Evolutionary conservation across 2,797 vertebrate species (phyloP).

Genomic region (Huso huso): DNA sequence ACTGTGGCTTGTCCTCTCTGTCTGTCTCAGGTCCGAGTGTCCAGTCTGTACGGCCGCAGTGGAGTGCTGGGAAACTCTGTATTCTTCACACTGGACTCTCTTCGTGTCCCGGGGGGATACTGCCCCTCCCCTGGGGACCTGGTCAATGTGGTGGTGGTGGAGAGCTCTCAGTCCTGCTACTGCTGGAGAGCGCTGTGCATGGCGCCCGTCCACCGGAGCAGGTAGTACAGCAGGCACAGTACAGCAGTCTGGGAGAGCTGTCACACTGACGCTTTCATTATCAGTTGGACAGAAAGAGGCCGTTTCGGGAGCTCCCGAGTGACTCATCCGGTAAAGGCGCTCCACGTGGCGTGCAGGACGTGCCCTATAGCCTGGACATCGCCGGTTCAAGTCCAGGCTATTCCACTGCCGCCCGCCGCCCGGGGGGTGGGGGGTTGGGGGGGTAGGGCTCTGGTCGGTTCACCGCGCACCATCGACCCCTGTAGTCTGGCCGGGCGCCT

Average conservation of each 20-base stretch:
- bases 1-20: not conserved
- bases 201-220: constrained; percentile 51
- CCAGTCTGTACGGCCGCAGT: constrained; percentile 60
- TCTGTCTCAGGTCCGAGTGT: constrained; percentile 65
- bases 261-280: no score
- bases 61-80: constrained; percentile 77
- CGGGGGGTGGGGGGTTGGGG: no score
- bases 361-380: no score
- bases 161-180: constrained; percentile 83
- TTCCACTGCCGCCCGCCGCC: no score
- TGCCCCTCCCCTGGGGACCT: constrained; percentile 58
- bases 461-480: no score
- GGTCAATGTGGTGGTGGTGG: constrained; percentile 80
- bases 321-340: not conserved
- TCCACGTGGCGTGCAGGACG: no score
- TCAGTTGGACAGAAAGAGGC: no score
- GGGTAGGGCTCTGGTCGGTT: no score
- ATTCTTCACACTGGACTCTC: constrained; percentile 79
- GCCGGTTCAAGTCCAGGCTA: no score
- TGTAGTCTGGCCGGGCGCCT: no score
- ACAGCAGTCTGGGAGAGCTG: not conserved
- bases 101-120: constrained; percentile 71
- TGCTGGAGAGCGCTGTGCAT: constrained; percentile 87
- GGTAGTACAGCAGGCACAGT: constrained; percentile 43
- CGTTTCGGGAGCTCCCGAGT: no score